Conservation (phyloP, 35 echinoderm and acorn worm genomes). For the Anneissia japonica region DNA sequence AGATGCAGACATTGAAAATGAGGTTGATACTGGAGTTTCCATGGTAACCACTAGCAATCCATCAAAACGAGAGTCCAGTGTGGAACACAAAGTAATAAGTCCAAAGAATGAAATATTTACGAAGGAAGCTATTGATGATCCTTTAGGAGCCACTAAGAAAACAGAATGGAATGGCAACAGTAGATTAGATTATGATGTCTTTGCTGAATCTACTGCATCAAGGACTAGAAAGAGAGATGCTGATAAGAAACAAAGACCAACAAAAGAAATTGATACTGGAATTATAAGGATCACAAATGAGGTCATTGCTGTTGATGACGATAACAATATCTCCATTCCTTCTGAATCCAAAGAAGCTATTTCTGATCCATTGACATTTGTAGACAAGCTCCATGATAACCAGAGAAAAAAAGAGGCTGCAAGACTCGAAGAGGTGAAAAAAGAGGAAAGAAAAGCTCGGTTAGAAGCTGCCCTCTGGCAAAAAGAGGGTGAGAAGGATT, state of each 20-base stretch:
- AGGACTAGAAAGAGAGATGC: background rate
- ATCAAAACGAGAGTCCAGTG: background rate
- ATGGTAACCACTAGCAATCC: no score
- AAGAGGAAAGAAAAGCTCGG: background rate
- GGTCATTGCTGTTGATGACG: background rate
- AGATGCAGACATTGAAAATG: background rate
- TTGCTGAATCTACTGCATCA: background rate
- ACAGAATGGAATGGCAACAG: background rate
- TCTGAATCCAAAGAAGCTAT: conserved; percentile 45
- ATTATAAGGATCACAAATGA: background rate
- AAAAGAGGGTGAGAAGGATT: conserved; percentile 6
- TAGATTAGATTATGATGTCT: background rate
- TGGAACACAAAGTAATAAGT: background rate
- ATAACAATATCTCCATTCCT: conserved; percentile 14
- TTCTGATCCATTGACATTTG: conserved; percentile 58
- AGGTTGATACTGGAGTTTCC: background rate
- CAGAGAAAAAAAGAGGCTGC: conserved; percentile 25
- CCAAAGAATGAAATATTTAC: background rate
- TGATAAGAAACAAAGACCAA: background rate
- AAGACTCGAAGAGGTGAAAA: conserved; percentile 5
- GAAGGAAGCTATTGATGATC: background rate
- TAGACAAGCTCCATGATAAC: conserved; percentile 48
- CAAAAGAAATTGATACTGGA: background rate
- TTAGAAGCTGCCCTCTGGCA: background rate
- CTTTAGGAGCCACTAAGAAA: background rate